Evolutionary conservation across 2,797 vertebrate genomes (phyloP), one percentile per base, ranked within the genome.

Genomic region (Decapterus maruadsi): DNA sequence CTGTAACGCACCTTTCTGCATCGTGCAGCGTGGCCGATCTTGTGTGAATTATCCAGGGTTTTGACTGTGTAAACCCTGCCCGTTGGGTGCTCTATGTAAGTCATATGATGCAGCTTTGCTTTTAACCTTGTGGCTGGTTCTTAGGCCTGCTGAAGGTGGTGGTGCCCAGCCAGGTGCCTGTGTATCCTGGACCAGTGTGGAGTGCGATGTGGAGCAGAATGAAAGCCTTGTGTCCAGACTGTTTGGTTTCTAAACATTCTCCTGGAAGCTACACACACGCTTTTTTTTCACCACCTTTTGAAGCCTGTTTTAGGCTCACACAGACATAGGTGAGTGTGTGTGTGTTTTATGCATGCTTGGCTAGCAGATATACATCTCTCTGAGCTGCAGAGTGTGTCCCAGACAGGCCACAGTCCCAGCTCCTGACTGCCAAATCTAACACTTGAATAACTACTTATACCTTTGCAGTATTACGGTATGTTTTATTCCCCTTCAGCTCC

Each of bases 161-260:
- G 68, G 38, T 80, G 65, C 64, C 50, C 72, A 43, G 80, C 87
- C 83, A 79, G 80, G 78, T 81, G 75, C 70, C 78, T 77, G 55
- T 85, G 81, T 81, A 81, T 82, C 71, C 67, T 40, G 72, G 72
- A 66, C 76, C 66, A 75, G 75, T 46, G 71, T 67, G 68, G 63
- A 65, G 65, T 22, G 59, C 43, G 53, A 60, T 75, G 87, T 88
- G 80, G 78, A 81, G 84, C 66, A 90, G 80, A 89, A 90, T 87
- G 83, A 89, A 83, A 87, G 87, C 86, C 87, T 89, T 90, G 82
- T 91, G 84, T 84, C 55, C 13, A 67, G 72, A 53, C 84, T 89
- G 83, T 91, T 90, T 88, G 87, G 80, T 90, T 89, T 90, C 88
- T 72, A 92, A 92, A 92, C 85, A 89, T 87, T 88, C 84, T 84